Evolutionary conservation across 2,797 vertebrate species (phyloP).

Genomic region (Anniella stebbinsi): DNA sequence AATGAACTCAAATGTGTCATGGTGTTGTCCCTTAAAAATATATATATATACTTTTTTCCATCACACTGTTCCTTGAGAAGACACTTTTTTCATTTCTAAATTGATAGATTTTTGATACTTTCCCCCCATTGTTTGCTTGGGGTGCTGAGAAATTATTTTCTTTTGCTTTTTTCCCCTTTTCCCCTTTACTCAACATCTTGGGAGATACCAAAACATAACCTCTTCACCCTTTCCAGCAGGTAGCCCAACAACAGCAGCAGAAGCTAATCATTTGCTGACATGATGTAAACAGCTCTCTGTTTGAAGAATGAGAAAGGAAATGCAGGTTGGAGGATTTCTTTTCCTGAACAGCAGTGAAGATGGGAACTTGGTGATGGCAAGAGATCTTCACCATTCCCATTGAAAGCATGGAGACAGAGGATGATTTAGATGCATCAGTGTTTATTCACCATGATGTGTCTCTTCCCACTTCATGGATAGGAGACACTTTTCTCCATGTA

Average conservation of each 20-base stretch:
- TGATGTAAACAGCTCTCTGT: slow-evolving; percentile 66
- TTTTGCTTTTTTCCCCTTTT: slow-evolving; percentile 44
- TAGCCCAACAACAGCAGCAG: slow-evolving; percentile 63
- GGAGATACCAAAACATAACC: slow-evolving; percentile 66
- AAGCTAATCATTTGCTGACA: slow-evolving; percentile 69
- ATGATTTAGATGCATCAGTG: slow-evolving; percentile 37
- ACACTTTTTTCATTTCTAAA: slow-evolving; percentile 40
- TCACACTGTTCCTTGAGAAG: slow-evolving; percentile 33
- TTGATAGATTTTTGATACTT: slow-evolving; percentile 33
- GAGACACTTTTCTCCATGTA: slow-evolving; percentile 53
- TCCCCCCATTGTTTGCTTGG: background rate
- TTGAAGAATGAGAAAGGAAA: slow-evolving; percentile 65
- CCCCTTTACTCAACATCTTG: slow-evolving; percentile 62
- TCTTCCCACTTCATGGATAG: slow-evolving; percentile 67
- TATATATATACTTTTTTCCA: background rate
- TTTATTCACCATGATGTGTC: slow-evolving; percentile 55
- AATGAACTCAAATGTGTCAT: too few species aligned
- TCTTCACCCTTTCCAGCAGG: slow-evolving; percentile 70
- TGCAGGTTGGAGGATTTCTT: slow-evolving; percentile 62
- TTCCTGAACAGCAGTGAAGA: slow-evolving; percentile 39
- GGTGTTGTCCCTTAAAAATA: background rate
- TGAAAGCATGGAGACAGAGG: slow-evolving; percentile 53
- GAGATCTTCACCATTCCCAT: slow-evolving; percentile 59
- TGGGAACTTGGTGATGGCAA: slow-evolving; percentile 34
- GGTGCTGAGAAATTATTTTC: slow-evolving; percentile 58